A percentile compares a stretch with the other conserved stretches of the same genome.
Conservation (phyloP, 2,113 vertebrate genomes). For the Pleuronectes platessa region DNA sequence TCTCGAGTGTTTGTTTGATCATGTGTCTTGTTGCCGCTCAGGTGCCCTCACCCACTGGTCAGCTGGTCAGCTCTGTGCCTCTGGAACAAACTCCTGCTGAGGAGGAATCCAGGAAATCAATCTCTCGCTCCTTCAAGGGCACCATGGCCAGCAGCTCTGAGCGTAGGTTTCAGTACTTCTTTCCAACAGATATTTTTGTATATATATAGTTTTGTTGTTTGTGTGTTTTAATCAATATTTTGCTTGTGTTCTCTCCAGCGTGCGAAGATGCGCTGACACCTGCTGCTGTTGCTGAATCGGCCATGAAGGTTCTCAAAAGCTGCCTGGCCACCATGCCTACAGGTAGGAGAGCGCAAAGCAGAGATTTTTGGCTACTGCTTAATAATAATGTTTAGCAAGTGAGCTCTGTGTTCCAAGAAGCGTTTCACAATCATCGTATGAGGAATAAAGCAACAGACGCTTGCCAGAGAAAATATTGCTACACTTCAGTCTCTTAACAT, state of each 20-base stretch:
- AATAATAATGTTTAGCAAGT: not conserved
- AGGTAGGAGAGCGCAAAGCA: slow-evolving; percentile 79
- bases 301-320: slow-evolving; percentile 87
- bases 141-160: slow-evolving; percentile 91
- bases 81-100: slow-evolving; percentile 88
- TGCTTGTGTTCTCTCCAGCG: slow-evolving; percentile 72
- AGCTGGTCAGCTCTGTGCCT: slow-evolving; percentile 81
- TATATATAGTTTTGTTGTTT: not conserved
- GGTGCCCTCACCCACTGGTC: slow-evolving; percentile 78
- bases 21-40: slow-evolving; percentile 37
- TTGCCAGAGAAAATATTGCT: not conserved
- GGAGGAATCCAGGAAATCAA: slow-evolving; percentile 90
- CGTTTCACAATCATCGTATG: not conserved
- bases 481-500: no score
- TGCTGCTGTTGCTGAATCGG: slow-evolving; percentile 87
- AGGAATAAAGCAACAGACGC: not conserved
- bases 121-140: slow-evolving; percentile 86
- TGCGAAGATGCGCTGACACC: slow-evolving; percentile 91
- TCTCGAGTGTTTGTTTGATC: not conserved
- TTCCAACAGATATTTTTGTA: no score
- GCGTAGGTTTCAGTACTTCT: slow-evolving; percentile 78
- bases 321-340: slow-evolving; percentile 93
- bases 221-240: not conserved
- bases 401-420: no score
- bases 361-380: not conserved